Base-by-base conservation (phyloP, 1,140 invertebrate species). In the Oryzaephilus surinamensis region DNA sequence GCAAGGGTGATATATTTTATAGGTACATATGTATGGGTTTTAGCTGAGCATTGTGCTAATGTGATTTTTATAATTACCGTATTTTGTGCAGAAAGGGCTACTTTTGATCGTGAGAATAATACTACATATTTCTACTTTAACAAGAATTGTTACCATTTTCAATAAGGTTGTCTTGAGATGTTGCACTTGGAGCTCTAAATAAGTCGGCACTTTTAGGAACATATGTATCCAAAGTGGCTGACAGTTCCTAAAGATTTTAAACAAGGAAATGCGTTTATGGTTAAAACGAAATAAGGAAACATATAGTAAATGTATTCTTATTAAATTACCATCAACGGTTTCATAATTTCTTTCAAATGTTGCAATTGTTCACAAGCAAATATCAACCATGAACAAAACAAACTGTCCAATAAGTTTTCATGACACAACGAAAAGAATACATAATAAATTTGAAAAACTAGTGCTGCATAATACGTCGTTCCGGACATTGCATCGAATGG, bases 361-460 rank as follows among this genome's bases (percentile, higher is more conserved):
- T 83, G 78, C 7, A 88, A 58, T 52, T 88, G 84, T 50, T 87
- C 84, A 47, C 84, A 88, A 1, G 83, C 80, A 45, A 84, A 86
- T 18, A 87, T 76, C 24, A 87, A 51, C 79, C 82, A 86, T 1
- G 79, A 86, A 49, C 83, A 86, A 63, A 88, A 87, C 40, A 87
- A 62, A 0, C 81, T 72, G 51, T 87, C 84, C 27, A 80, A 52
- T 1, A 83, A 65, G 54, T 85, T 86, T 0, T 79, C 70, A 15
- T 84, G 75, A 0, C 69, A 51, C 66, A 86, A 72, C 0, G 77
- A 69, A 50, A 85, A 78, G 0, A 79, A 48, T 0, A 88, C 61
- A 68, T 79, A 88, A 51, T 85, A 85, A 8, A 85, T 64, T 66
- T 86, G 83, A 48, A 74, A 81, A 10, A 68, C 56, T 38, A 86